Evolutionary conservation across 2,113 vertebrate species (phyloP), one percentile per base, ranked within the genome.

Genomic region (Ancistrus triradiatus): DNA sequence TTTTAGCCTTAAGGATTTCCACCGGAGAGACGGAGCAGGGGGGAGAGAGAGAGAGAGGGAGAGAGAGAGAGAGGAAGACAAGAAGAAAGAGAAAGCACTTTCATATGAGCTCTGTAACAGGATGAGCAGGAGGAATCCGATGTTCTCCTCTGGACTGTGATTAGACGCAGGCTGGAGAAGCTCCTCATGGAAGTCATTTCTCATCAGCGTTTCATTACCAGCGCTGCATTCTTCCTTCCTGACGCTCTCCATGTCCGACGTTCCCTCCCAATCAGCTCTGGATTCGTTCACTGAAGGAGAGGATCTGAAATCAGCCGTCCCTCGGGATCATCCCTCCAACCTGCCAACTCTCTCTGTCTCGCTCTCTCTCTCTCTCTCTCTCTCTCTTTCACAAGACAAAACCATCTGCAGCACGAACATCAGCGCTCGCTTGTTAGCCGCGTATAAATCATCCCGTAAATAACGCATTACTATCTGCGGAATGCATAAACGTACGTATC

Each of bases 221-320:
- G 74, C 68, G 75, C 72, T 75, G 77, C 75, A 76, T 46, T 11
- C 72, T 79, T 83, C 80, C 48, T 44, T 50, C 63, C 70, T 79
- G 82, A 52, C 68, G 80, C 83, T 85, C 77, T 72, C 80, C 76
- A 68, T 69, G 48, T 78, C 80, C 78, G 72, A 56, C 13, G 19
- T 50, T 61, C 38, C 63, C 67, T 69, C 80, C 70, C 76, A 79
- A 70, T 74, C 58, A 67, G 76, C 72, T 74, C 64, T 55, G 11
- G 19, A 27, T 60, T 59, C 15, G 24, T 51, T 42, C 48, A 43
- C 59, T 8, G 15, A 59, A 59, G 42, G 27, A 71, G 49, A 49
- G 51, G 43, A 31, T 31, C 18, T 68, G 38, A 40, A 69, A 50
- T 49, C 35, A 2, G 14, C 35, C 8, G n/a, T 17, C 35, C 51